Base-by-base conservation (phyloP, 92 coral and sea anemone genomes). In the Paragorgia papillata region DNA sequence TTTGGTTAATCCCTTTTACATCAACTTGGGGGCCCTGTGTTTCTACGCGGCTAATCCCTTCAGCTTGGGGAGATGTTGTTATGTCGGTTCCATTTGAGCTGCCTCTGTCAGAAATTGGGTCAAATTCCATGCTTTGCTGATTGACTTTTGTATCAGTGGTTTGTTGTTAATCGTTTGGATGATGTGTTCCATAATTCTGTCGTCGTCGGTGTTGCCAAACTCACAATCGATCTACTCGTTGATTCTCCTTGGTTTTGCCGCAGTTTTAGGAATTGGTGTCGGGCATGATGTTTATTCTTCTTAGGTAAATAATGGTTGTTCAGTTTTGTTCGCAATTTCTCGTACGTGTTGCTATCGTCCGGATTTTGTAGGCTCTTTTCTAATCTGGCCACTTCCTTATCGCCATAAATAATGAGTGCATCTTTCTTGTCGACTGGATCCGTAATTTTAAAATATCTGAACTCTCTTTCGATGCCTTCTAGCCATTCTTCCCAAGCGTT, bases 401-500 rank as follows among this genome's bases (percentile, higher is more conserved):
- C 85, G 30, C 79, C 85, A 57, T 86, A 86, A 17, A 84, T 88
- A n/a, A 88, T 84, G 22, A 74, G 66, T 24, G 91, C 85, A 79
- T 83, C 85, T 73, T 83, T 83, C 82, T 79, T 79, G 43, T 87
- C 88, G 62, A 74, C 54, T 6, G 76, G 58, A 8, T 79, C 77
- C 7, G 80, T 75, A n/a, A 83, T 80, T 68, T 80, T 87, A 62
- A 83, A 87, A 55, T 83, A 79, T 15, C 85, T 34, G 34, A 87
- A 83, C 51, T 83, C 88, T 35, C 85, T 60, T 50, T 80, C 88
- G n/a, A n/a, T n/a, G n/a, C n/a, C n/a, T n/a, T n/a, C n/a, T n/a
- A n/a, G n/a, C n/a, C n/a, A n/a, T n/a, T 87, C 91, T 46, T 79
- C 87, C 91, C 85, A 87, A 22, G 68, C 77, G 54, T 79, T 65